phyloP scores from a whole-genome alignment of 2,888 invertebrate genomes.

The Adela reaumurella region DNA sequence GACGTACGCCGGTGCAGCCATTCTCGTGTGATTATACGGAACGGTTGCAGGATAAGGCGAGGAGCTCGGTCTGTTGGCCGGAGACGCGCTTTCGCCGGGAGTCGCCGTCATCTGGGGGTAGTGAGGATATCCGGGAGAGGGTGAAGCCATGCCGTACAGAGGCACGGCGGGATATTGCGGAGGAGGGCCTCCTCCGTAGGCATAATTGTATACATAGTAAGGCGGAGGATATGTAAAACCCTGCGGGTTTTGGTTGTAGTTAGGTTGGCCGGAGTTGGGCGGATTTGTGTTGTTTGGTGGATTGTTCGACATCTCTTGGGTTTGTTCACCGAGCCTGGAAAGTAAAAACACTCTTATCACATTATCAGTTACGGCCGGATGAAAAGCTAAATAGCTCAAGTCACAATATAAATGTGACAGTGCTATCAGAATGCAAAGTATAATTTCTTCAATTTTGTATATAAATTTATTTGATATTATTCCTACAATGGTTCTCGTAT shows the following conservation, averaged over 20 bases:
- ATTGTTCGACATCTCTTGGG: conserved; percentile 34
- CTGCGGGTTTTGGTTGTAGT: conserved; percentile 30
- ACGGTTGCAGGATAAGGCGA: conserved; percentile 26
- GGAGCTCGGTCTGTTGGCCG: conserved; percentile 21
- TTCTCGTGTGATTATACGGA: conserved; percentile 38
- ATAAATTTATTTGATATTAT: too few species aligned
- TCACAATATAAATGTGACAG: too few species aligned
- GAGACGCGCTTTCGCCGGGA: conserved; percentile 20
- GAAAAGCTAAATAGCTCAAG: too few species aligned
- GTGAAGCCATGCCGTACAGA: conserved; percentile 36
- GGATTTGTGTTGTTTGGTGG: conserved; percentile 16
- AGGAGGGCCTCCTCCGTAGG: conserved; percentile 24
- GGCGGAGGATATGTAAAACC: conserved; percentile 26
- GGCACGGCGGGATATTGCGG: conserved; percentile 34
- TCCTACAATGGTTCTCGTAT: too few species aligned
- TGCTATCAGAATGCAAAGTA: too few species aligned
- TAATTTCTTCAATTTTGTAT: too few species aligned
- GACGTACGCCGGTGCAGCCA: conserved; percentile 32
- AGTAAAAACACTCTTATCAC: conserved; percentile 4
- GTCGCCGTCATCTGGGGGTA: conserved; percentile 20
- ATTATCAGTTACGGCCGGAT: too few species aligned
- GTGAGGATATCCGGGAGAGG: conserved; percentile 24
- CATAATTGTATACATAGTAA: conserved; percentile 23
- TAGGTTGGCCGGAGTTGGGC: conserved; percentile 23
- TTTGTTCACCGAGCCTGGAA: conserved; percentile 40